A percentile compares a stretch with the other conserved stretches of the same genome.
Evolutionary conservation across 2,797 vertebrate species (phyloP).

Genomic region (Lophius americanus): DNA sequence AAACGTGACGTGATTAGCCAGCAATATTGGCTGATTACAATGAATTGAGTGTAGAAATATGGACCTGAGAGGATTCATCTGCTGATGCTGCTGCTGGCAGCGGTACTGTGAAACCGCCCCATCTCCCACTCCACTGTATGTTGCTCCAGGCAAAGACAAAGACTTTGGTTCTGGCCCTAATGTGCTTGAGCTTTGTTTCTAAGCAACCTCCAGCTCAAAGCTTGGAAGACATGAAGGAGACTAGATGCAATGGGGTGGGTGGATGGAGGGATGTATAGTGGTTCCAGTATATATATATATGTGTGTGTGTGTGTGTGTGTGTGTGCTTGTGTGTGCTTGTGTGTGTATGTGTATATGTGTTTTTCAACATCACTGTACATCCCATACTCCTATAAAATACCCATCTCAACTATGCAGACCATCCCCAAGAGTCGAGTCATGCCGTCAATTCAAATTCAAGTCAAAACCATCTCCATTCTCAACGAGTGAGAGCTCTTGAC

Average conservation of each 20-base stretch:
- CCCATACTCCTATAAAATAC: neutral
- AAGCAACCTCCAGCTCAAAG: constrained; percentile 59
- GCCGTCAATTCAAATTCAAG: neutral
- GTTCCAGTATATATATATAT: constrained; percentile 30
- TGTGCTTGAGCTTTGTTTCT: constrained; percentile 55
- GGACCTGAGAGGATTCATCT: neutral
- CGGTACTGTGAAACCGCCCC: constrained; percentile 8
- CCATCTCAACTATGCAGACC: neutral
- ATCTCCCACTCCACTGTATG: constrained; percentile 17
- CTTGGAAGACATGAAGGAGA: constrained; percentile 31
- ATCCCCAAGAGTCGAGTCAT: neutral
- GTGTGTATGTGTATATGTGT: neutral
- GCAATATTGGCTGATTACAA: neutral
- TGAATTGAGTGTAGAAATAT: neutral
- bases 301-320: neutral
- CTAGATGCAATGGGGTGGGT: constrained; percentile 8
- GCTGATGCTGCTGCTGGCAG: neutral
- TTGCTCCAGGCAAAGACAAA: constrained; percentile 39
- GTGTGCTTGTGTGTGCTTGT: neutral
- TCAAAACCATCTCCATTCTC: neutral
- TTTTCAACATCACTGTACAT: neutral
- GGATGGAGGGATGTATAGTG: constrained; percentile 18
- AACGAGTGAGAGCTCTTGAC: neutral
- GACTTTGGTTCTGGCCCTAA: constrained; percentile 30
- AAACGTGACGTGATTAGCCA: neutral